These are phyloP conservation scores for Sitophilus oryzae DNA, from an alignment of 1,140 invertebrate species.

Conservation along the genomic window DNA sequence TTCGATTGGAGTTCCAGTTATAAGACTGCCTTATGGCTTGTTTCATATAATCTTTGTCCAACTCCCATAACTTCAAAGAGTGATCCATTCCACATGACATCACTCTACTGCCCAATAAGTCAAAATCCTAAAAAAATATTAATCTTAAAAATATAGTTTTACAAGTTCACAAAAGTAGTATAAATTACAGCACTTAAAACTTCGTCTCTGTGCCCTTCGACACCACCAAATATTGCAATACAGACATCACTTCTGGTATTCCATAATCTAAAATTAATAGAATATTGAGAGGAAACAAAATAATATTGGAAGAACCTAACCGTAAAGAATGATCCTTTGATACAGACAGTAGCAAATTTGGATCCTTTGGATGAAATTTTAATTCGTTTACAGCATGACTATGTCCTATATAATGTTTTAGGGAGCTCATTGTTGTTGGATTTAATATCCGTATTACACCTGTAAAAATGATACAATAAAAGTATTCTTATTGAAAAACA, in stretches of 20 bases:
- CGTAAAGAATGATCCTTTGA: conserved; percentile 93
- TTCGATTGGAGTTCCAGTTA: conserved; percentile 68
- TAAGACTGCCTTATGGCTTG: conserved; percentile 84
- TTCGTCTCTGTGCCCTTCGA: conserved; percentile 95
- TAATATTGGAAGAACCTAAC: too few relatives aligned
- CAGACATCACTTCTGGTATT: conserved; percentile 93
- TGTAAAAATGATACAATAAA: neutral
- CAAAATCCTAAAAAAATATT: conserved; percentile 71
- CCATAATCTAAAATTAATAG: conserved; percentile 61
- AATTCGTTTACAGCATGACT: conserved; percentile 90
- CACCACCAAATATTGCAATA: conserved; percentile 93
- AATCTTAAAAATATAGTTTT: too few relatives aligned
- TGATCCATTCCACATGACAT: conserved; percentile 99
- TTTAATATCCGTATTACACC: conserved; percentile 84
- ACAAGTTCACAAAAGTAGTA: too few relatives aligned
- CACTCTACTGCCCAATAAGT: conserved; percentile 78
- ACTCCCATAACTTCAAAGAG: conserved; percentile 88
- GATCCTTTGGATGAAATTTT: conserved; percentile 86
- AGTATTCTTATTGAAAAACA: neutral
- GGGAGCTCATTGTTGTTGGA: conserved; percentile 75
- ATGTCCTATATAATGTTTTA: conserved; percentile 88
- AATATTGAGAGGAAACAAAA: too few relatives aligned
- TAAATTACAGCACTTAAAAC: conserved; percentile 76
- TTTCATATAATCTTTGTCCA: conserved; percentile 78
- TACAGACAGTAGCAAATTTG: conserved; percentile 84